Conservation (phyloP, 2,113 vertebrate species). For the Eclectus roratus region DNA sequence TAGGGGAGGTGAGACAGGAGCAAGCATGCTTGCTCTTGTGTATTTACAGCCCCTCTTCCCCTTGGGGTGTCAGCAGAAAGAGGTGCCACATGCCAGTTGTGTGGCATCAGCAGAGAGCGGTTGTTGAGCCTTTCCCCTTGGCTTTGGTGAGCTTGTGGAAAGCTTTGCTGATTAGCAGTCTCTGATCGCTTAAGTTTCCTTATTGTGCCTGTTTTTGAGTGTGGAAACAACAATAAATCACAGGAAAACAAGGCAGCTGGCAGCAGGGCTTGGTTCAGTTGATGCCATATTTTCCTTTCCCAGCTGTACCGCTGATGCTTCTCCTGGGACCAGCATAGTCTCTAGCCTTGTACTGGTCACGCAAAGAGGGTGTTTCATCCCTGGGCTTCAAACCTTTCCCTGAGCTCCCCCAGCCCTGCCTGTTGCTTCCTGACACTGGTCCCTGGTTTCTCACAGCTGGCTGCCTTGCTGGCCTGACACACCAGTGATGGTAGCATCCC, state of each 20-base stretch:
- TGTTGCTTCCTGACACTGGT: not conserved
- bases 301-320: not conserved
- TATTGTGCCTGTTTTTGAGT: not conserved
- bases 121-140: not conserved
- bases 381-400: not conserved
- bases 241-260: not conserved
- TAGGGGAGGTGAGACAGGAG: not conserved
- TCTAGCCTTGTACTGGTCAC: not conserved
- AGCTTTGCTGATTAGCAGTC: not conserved
- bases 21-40: not conserved
- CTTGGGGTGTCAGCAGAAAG: not conserved
- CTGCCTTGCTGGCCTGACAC: fast-evolving
- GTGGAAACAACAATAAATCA: not conserved
- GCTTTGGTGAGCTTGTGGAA: not conserved
- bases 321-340: not conserved
- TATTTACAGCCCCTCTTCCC: not conserved
- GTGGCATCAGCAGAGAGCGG: not conserved
- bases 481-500: not conserved
- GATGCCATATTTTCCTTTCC: not conserved
- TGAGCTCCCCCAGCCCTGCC: not conserved
- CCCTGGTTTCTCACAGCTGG: not conserved
- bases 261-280: not conserved
- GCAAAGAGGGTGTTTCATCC: not conserved
- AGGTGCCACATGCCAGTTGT: not conserved
- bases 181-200: not conserved